A percentile compares a stretch with the other conserved stretches of the same genome.
phyloP scores from a whole-genome alignment of 1,140 invertebrate species.

The Maconellicoccus hirsutus region DNA sequence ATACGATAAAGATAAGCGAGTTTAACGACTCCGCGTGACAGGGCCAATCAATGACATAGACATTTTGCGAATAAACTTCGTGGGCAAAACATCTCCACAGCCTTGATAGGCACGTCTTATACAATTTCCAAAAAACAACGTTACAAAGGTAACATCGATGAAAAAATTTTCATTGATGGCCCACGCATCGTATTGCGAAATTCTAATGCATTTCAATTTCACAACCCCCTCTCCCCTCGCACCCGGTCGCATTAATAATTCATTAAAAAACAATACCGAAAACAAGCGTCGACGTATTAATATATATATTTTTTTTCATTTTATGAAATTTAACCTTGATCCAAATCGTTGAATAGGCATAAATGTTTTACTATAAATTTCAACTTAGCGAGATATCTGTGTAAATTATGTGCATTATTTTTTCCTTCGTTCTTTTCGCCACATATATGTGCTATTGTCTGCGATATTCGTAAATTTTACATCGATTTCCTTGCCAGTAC shows the following conservation, averaged over 20 bases:
- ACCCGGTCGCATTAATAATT: slow-evolving; percentile 10
- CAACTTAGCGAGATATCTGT: background rate
- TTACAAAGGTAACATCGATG: too few species aligned
- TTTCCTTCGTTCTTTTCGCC: too few species aligned
- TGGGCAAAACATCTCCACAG: too few species aligned
- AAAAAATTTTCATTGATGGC: background rate
- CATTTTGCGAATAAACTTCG: too few species aligned
- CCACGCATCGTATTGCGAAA: background rate
- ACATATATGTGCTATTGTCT: too few species aligned
- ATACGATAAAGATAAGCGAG: too few species aligned
- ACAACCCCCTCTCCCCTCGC: background rate
- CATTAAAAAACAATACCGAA: background rate
- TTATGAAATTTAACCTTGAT: background rate
- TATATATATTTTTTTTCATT: background rate
- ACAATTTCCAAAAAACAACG: background rate
- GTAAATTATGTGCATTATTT: background rate
- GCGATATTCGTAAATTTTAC: too few species aligned
- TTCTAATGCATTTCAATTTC: background rate
- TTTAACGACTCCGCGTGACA: too few species aligned
- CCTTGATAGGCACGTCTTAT: background rate
- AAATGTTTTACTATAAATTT: slow-evolving; percentile 10
- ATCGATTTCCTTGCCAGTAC: background rate
- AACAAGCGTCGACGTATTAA: background rate
- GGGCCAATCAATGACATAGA: too few species aligned
- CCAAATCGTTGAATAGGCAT: slow-evolving; percentile 1